phyloP scores from a whole-genome alignment of 2,888 invertebrate species.

The Chironomus tentans region DNA sequence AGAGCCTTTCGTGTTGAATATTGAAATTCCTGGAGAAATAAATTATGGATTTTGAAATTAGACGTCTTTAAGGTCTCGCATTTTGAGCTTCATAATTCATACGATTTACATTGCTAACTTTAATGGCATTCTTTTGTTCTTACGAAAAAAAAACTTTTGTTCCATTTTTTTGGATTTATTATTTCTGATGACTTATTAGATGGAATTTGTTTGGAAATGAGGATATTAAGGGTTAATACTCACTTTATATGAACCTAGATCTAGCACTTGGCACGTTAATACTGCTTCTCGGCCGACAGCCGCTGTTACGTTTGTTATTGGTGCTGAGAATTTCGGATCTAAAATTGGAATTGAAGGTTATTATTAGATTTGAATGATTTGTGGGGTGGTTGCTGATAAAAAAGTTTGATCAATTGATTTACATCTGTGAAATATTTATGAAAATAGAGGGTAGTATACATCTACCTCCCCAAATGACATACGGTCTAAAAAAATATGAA shows the following conservation, averaged over 20 bases:
- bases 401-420: no score
- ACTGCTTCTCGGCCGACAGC: constrained; percentile 77
- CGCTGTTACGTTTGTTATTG: constrained; percentile 72
- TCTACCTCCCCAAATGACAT: no score
- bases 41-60: not conserved
- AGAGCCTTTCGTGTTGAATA: not conserved
- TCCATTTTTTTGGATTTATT: not conserved
- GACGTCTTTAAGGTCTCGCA: not conserved
- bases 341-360: constrained; percentile 43
- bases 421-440: no score
- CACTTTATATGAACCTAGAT: constrained; percentile 76
- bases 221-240: constrained; percentile 30
- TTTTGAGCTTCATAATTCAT: constrained; percentile 3
- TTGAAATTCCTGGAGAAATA: not conserved
- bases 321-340: constrained; percentile 72
- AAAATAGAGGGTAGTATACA: no score
- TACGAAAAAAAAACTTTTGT: no score
- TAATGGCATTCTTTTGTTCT: not conserved
- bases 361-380: not conserved
- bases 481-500: no score
- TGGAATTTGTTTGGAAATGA: not conserved
- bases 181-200: not conserved
- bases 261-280: constrained; percentile 71
- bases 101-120: not conserved
- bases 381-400: no score